Conservation (phyloP, 2,797 vertebrate species). For the Catostomus latipinnis region DNA sequence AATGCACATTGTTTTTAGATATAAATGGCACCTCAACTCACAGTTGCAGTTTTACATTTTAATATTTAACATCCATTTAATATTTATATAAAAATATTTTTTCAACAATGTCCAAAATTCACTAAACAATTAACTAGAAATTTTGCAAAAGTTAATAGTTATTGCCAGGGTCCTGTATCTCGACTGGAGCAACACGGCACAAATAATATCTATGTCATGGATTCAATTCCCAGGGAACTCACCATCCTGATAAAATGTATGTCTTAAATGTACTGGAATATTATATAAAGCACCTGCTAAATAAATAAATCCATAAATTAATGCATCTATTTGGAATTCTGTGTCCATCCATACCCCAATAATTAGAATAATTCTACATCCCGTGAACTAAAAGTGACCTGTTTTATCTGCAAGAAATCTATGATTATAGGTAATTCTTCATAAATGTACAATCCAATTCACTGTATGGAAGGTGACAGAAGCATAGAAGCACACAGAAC, state of each 20-base stretch:
- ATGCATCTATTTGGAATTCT: conserved; percentile 64
- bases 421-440: conserved; percentile 76
- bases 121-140: not conserved
- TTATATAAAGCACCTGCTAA: not conserved
- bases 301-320: not conserved
- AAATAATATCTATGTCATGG: not conserved
- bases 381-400: conserved; percentile 76
- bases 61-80: not conserved
- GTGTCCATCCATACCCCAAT: conserved; percentile 69
- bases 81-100: too few relatives aligned
- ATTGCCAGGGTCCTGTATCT: not conserved
- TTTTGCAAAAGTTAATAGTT: not conserved
- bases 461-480: conserved; percentile 80
- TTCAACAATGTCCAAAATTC: not conserved
- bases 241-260: not conserved
- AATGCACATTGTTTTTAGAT: not conserved
- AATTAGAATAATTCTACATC: conserved; percentile 77
- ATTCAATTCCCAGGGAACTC: not conserved
- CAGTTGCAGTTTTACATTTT: not conserved
- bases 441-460: conserved; percentile 78
- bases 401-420: conserved; percentile 65
- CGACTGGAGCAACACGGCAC: not conserved
- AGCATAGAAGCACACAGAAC: conserved; percentile 75
- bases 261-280: not conserved
- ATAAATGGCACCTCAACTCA: not conserved